Conservation (phyloP, 2,888 invertebrate species). For the Steromphala cineraria region DNA sequence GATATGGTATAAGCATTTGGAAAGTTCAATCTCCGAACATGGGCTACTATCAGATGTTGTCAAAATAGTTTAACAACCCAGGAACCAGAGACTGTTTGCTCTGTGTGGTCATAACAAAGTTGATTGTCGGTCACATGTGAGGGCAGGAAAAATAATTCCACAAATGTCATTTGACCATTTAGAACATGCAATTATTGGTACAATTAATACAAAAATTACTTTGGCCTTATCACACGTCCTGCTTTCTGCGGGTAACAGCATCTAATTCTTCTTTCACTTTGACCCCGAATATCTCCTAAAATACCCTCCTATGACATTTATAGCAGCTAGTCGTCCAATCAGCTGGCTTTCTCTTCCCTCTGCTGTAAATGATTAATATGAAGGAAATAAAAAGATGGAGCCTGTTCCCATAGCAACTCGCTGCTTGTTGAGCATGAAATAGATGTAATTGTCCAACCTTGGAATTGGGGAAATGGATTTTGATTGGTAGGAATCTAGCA, state of each 20-base stretch:
- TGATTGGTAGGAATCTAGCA: background rate
- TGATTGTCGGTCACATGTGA: conserved; percentile 6
- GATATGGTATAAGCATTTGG: no score
- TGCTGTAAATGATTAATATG: conserved; percentile 5
- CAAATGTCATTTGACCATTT: conserved; percentile 5
- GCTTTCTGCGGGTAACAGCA: background rate
- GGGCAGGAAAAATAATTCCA: conserved; percentile 8
- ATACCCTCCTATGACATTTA: conserved; percentile 13
- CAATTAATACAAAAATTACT: conserved; percentile 15
- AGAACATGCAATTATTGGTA: background rate
- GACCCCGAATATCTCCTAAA: conserved; percentile 11
- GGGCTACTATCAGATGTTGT: no score
- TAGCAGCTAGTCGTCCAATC: background rate
- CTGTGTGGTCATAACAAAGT: background rate
- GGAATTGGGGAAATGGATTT: background rate
- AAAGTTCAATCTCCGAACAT: no score
- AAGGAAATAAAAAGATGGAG: conserved; percentile 14
- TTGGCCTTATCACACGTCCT: conserved; percentile 5
- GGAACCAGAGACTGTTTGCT: background rate
- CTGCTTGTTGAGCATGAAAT: conserved; percentile 3
- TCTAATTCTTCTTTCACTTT: conserved; percentile 6
- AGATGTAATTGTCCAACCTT: background rate
- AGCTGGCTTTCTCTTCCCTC: background rate
- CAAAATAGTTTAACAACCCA: no score
- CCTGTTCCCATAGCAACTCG: conserved; percentile 12